Evolutionary conservation across 2,888 invertebrate genomes (phyloP).

Genomic region (Trachelus iudaicus): DNA sequence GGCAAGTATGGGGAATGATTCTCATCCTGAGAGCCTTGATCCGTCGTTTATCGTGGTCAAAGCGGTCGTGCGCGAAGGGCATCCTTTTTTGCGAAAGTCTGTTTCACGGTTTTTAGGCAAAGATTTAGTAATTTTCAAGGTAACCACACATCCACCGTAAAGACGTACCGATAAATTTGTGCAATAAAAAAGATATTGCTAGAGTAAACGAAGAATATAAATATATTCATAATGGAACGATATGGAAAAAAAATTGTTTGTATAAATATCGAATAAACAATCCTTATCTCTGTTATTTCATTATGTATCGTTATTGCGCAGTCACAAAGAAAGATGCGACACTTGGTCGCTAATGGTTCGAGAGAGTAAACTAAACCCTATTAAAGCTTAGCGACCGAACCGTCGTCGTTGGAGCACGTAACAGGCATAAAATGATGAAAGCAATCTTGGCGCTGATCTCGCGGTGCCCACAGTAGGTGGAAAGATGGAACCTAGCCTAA

Average conservation of each 20-base stretch:
- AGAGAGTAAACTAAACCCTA: slow-evolving; percentile 35
- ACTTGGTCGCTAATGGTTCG: slow-evolving; percentile 9
- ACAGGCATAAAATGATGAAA: slow-evolving; percentile 55
- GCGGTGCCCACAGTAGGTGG: slow-evolving; percentile 26
- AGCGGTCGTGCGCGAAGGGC: slow-evolving; percentile 7
- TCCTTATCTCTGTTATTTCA: neutral
- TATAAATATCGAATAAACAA: neutral
- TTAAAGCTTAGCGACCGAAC: slow-evolving; percentile 42
- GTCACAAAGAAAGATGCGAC: neutral
- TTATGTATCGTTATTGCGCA: neutral
- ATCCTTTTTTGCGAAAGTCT: neutral
- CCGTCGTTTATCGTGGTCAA: neutral
- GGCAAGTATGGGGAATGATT: neutral
- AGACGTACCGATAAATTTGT: neutral
- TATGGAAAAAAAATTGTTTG: neutral
- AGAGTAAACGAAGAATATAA: too few species aligned
- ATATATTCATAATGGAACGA: too few species aligned
- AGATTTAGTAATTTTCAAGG: slow-evolving; percentile 5
- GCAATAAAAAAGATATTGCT: too few species aligned
- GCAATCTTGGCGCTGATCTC: slow-evolving; percentile 53
- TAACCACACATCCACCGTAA: neutral
- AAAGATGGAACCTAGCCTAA: slow-evolving; percentile 33
- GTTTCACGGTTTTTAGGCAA: neutral
- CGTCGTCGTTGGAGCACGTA: slow-evolving; percentile 42
- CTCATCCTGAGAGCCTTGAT: neutral